phyloP scores from a whole-genome alignment of 2,113 vertebrate species.

The Uria lomvia region DNA sequence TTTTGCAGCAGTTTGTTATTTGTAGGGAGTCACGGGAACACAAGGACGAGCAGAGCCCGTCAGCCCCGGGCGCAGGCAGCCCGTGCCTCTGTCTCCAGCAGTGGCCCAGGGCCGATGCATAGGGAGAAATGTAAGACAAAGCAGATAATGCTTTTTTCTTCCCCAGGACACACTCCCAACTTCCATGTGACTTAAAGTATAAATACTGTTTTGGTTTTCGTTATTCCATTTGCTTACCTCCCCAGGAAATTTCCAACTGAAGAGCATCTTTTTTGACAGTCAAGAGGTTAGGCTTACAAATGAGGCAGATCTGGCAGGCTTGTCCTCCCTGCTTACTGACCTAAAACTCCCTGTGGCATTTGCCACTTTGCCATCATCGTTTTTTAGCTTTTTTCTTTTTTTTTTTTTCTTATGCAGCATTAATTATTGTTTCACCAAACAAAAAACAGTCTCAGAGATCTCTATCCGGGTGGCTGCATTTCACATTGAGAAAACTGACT shows the following conservation, averaged over 20 bases:
- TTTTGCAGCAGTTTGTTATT: background rate
- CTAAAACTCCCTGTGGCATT: background rate
- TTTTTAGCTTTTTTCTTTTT: background rate
- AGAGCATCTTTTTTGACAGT: background rate
- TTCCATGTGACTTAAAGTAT: background rate
- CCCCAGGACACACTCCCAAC: background rate
- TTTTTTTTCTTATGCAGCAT: background rate
- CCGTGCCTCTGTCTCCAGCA: background rate
- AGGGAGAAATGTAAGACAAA: background rate
- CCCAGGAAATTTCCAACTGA: background rate
- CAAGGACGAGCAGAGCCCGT: background rate
- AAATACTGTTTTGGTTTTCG: background rate
- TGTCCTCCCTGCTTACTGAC: background rate
- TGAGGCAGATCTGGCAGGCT: background rate
- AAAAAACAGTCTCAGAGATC: background rate
- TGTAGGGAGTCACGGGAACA: background rate
- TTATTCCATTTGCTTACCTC: background rate
- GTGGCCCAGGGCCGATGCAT: background rate
- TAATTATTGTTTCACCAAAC: slow-evolving; percentile 18
- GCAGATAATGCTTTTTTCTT: background rate
- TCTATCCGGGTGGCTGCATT: background rate
- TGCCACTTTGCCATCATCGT: background rate
- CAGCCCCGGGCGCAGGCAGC: background rate
- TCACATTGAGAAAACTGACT: background rate
- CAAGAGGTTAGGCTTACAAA: background rate